Conservation (phyloP, 1,140 invertebrate genomes). For the Dolichoris vasculosae region DNA sequence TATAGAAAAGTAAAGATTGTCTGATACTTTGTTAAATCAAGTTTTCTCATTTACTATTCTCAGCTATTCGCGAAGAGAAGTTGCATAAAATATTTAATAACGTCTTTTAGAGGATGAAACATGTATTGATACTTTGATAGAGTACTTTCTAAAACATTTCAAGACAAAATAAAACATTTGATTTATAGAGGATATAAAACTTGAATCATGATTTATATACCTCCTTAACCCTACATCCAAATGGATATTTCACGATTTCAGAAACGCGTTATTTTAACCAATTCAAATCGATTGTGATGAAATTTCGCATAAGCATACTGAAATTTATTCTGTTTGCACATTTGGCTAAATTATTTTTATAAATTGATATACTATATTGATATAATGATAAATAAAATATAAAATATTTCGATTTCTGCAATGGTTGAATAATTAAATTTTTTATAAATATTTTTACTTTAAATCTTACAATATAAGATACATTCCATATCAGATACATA, state of each 20-base stretch:
- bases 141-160: not conserved
- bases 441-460: no score
- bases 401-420: no score
- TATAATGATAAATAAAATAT: no score
- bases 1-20: not conserved
- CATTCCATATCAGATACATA: no score
- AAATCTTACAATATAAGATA: no score
- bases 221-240: not conserved
- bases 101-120: not conserved
- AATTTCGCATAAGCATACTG: not conserved
- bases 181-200: not conserved
- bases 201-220: not conserved
- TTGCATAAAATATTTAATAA: not conserved
- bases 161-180: not conserved
- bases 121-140: not conserved
- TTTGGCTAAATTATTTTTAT: no score
- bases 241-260: not conserved
- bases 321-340: not conserved
- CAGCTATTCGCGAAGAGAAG: not conserved
- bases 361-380: no score
- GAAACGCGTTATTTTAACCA: not conserved
- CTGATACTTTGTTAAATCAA: not conserved
- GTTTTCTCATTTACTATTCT: not conserved
- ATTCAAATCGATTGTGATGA: not conserved
- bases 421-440: no score